Base-by-base conservation (phyloP, 53 echinoderm and acorn worm species). In the Stichopus horrens region DNA sequence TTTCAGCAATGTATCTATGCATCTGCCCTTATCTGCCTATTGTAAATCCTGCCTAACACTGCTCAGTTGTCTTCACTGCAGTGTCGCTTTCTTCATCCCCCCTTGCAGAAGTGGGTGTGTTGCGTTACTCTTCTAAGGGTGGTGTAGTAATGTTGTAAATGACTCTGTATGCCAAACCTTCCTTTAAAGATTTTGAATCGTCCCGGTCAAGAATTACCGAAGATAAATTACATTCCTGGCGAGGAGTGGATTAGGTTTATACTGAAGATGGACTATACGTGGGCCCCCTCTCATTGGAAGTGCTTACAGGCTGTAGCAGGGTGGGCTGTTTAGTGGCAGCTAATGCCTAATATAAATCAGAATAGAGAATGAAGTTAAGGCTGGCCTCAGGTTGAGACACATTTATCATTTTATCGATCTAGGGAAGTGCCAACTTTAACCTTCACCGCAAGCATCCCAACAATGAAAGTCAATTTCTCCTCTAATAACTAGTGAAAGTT, bases 381-480 rank as follows among this genome's bases (percentile, higher is more conserved):
- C 18, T 19, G 81, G 56, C 81, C 57, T 7, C 56, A 57, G 58
- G 57, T 55, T 55, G 81, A 51, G 58, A 81, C 81, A 81, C 58
- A 58, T 81, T 81, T 81, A 81, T 81, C 81, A 56, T 57, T 81
- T 55, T 81, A 56, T 57, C 58, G 56, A 81, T 81, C 57, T 18
- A 20, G 81, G 37, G 56, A 81, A 81, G 81, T 81, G 81, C 13
- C 57, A 3, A 58, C 55, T 4, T 19, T 5, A 56, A 58, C 81
- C 81, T 81, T 58, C n/a, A 21, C 81, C 9, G 56, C 21, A 37
- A 37, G 19, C 18, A 57, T 81, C 81, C 21, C 14, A 56, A 21
- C 58, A 81, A 81, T 81, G 81, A 81, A 56, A 81, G 81, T 81
- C 81, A 57, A 56, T 81, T 81, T 81, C 81, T 81, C 81, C 19